Base-by-base conservation (phyloP, 2,888 invertebrate genomes). In the Hemistola chrysoprasaria region DNA sequence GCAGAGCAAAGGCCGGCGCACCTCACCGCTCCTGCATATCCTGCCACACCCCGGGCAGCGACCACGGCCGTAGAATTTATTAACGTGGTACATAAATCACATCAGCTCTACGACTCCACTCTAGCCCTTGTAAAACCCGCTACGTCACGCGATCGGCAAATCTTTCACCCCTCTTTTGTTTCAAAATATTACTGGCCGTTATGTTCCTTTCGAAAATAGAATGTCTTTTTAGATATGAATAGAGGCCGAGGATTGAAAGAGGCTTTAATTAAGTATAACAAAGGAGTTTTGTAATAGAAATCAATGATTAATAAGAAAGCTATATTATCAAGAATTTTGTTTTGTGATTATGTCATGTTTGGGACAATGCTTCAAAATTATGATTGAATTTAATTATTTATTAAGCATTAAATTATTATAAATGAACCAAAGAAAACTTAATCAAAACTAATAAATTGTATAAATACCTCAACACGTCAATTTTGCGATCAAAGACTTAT, bases 1-100 rank as follows among this genome's bases (percentile, higher is more conserved):
- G 31, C 44, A 31, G 16, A 28, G 26, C 38, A 31, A 35, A 33
- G 33, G 38, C 36, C 40, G 41, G 65, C 75, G 47, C 78, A 64
- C 77, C 76, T 68, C 53, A n/a, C n/a, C n/a, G 59, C 73, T 62
- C 72, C 74, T 62, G 50, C 56, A 59, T 65, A 40, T 50, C 65
- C 59, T 47, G 59, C 71, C 68, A 53, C 66, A 46, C 71, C 64
- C 56, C 42, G 65, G 74, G 56, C 77, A 50, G 59, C 61, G 71
- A 75, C 78, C 78, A 61, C 65, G 41, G 41, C 48, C 58, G 62
- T 60, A 71, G 64, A 78, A 80, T 79, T 80, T 83, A 84, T 84
- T 82, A 82, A 80, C 75, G 50, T 44, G 35, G 44, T 16, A 4
- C 59, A 66, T 71, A 71, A 72, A 72, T 72, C 71, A 70, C 67